Conservation (phyloP, 2,113 vertebrate species). For the Hippocampus comes region DNA sequence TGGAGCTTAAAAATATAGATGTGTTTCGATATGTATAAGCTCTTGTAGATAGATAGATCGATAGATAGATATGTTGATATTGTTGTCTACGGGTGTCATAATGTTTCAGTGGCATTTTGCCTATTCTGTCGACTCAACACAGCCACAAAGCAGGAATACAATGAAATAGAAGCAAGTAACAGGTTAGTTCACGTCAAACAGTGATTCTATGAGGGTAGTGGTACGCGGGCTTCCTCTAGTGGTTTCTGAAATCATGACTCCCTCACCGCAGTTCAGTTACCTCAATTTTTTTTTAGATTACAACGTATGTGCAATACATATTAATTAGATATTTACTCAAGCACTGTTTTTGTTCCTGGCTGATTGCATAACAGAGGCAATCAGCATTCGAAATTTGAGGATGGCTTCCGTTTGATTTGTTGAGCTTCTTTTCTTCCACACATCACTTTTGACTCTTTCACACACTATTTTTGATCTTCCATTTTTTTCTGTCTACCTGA, state of each 20-base stretch:
- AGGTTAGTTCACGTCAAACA: neutral
- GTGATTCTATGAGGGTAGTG: neutral
- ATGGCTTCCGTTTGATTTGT: no score
- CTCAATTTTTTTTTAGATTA: neutral
- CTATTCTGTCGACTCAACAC: neutral
- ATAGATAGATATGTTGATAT: neutral
- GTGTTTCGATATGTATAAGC: no score
- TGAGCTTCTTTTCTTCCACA: no score
- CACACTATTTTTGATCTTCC: neutral
- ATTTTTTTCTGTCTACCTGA: neutral
- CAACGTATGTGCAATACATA: neutral
- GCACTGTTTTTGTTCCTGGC: neutral
- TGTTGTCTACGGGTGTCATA: neutral
- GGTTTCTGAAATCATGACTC: neutral
- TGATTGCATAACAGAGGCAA: no score
- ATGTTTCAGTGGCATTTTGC: neutral
- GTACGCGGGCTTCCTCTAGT: neutral
- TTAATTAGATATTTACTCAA: neutral
- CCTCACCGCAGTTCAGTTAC: neutral
- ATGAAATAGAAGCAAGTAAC: neutral
- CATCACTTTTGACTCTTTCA: no score
- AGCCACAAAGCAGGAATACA: neutral
- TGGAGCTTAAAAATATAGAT: slow-evolving; percentile 28
- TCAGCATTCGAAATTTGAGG: neutral
- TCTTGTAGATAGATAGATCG: no score